Conservation (phyloP, 2,888 invertebrate species). For the Drosophila pegasa region DNA sequence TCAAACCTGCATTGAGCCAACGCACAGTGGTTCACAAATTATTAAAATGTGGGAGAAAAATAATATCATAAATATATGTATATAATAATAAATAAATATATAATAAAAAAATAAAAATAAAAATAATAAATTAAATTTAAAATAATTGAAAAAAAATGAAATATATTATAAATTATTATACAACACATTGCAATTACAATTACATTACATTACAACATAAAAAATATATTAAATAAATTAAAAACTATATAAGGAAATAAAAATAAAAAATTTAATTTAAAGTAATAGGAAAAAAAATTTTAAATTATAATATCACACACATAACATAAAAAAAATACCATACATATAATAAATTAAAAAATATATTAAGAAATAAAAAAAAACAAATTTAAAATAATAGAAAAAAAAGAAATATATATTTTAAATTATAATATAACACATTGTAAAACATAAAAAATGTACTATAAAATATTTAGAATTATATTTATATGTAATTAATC, state of each 20-base stretch:
- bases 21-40: constrained; percentile 25
- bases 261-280: too few relatives aligned
- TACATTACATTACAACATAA: too few relatives aligned
- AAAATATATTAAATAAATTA: background rate
- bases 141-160: too few relatives aligned
- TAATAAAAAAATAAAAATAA: too few relatives aligned
- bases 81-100: too few relatives aligned
- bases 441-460: background rate
- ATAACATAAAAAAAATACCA: background rate
- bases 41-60: background rate
- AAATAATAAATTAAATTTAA: background rate
- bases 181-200: too few relatives aligned
- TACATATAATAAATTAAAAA: background rate
- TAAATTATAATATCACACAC: too few relatives aligned
- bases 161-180: background rate
- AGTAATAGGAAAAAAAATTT: too few relatives aligned
- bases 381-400: too few relatives aligned
- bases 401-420: too few relatives aligned
- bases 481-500: background rate
- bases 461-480: background rate
- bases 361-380: too few relatives aligned
- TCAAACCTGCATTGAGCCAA: constrained; percentile 4
- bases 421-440: too few relatives aligned
- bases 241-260: background rate
- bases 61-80: background rate